These are phyloP conservation scores for Napeogenes sylphis DNA, from an alignment of 2,888 invertebrate species.

Conservation along the genomic window DNA sequence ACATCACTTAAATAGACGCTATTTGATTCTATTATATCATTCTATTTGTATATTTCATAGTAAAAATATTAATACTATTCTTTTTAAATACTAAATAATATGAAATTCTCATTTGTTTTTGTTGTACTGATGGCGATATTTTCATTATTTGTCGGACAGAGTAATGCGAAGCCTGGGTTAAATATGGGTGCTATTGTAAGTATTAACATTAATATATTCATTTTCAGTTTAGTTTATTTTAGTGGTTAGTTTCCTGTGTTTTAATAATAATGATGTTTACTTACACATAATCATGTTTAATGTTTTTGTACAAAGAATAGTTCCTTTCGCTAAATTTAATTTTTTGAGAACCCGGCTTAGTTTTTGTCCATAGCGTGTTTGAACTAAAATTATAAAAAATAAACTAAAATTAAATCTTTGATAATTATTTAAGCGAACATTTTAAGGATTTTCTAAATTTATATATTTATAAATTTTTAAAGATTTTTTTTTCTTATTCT, in stretches of 20 bases:
- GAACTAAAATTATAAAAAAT: too few species aligned
- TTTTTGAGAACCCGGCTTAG: too few species aligned
- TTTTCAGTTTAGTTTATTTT: too few species aligned
- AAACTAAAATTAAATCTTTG: too few species aligned
- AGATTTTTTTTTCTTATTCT: background rate
- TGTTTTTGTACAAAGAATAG: too few species aligned
- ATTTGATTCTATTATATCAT: background rate
- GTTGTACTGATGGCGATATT: slow-evolving; percentile 37
- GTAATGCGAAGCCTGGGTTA: slow-evolving; percentile 39
- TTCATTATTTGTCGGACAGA: slow-evolving; percentile 34
- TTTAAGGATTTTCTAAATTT: background rate
- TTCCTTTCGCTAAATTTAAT: too few species aligned
- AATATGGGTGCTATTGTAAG: slow-evolving; percentile 36
- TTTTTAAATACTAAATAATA: slow-evolving; percentile 14
- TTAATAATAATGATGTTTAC: too few species aligned
- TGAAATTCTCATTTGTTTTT: slow-evolving; percentile 42
- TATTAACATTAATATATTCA: slow-evolving; percentile 26
- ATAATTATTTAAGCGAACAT: slow-evolving; percentile 6
- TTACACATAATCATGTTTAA: too few species aligned
- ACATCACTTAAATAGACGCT: background rate
- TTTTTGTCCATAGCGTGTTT: too few species aligned
- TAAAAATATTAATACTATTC: background rate
- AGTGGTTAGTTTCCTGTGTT: slow-evolving; percentile 12
- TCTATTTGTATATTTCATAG: background rate
- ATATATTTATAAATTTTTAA: background rate